Conservation (phyloP, 2,888 invertebrate genomes). For the Rugalucina vietnamica region DNA sequence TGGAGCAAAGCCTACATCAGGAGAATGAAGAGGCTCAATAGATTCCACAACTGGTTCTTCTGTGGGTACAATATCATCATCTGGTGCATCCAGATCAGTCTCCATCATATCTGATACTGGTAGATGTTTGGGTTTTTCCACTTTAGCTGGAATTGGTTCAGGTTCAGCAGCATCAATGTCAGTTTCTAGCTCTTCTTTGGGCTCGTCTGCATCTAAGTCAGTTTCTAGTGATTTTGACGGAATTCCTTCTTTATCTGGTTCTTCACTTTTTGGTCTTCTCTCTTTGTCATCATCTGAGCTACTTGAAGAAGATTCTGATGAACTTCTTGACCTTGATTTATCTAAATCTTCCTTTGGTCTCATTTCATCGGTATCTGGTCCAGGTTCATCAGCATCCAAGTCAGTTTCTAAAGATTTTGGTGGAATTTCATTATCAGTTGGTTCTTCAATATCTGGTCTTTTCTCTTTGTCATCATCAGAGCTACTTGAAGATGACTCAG, state of each 20-base stretch:
- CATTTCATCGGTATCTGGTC: background rate
- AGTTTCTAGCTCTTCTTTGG: background rate
- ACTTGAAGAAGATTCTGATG: slow-evolving; percentile 3
- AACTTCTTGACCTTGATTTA: background rate
- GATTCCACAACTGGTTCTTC: background rate
- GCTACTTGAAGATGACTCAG: background rate
- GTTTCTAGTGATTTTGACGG: background rate
- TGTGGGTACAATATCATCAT: background rate
- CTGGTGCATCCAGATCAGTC: slow-evolving; percentile 3
- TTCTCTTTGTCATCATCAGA: background rate
- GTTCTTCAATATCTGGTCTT: background rate
- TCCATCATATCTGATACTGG: background rate
- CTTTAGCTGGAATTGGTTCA: background rate
- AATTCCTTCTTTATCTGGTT: background rate
- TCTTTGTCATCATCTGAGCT: background rate
- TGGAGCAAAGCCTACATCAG: background rate
- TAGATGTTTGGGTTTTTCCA: background rate
- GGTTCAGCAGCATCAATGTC: background rate
- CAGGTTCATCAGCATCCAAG: slow-evolving; percentile 3
- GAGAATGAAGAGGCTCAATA: background rate
- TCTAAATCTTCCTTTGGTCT: background rate
- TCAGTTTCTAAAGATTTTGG: slow-evolving; percentile 10
- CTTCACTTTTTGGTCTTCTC: background rate
- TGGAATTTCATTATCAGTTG: background rate
- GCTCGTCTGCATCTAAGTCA: slow-evolving; percentile 11